Base-by-base conservation (phyloP, 2,797 vertebrate species). In the Silurus aristotelis region DNA sequence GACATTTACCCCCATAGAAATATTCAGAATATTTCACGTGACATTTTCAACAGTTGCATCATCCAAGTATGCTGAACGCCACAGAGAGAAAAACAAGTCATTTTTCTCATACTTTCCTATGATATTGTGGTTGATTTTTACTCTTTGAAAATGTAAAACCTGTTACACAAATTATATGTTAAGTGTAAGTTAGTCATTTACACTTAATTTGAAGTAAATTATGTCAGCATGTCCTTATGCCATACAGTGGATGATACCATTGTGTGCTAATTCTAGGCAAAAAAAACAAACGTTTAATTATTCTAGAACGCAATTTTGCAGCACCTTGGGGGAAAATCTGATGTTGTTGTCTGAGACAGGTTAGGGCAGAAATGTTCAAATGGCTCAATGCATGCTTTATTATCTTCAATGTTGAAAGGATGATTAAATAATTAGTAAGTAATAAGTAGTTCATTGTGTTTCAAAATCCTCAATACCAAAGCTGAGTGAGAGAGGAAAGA, bases 31-130 rank as follows among this genome's bases (percentile, higher is more conserved):
- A 80, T 80, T 66, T 1, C 20, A 46, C 60, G 43, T 52, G 14
- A 52, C 15, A 64, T 64, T 64, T 63, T 64, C 52, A 48, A 80
- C 14, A 64, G 15, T 80, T 80, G 78, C 78, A 66, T 66, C 61
- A 80, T 52, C 10, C 19, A 43, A 60, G 43, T 38, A 78, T 43
- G 38, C 43, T 48, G 77, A 80, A 79, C 38, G 61, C 25, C 78
- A 48, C 17, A 1, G 15, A 7, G 38, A 27, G 27, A n/a, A n/a
- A 78, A 77, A 58, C 27, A 58, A 20, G 15, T 9, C 20, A 43
- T 19, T 78, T 78, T 61, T 78, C 1, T 8, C 60, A n/a, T 5
- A 1, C 6, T 79, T 43, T n/a, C 4, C 13, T 46, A 17, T 46
- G 13, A 48, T 52, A 66, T n/a, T 25, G 7, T 9, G 14, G 22